Evolutionary conservation across 2,888 invertebrate species (phyloP).

Genomic region (Cybosia mesomella): DNA sequence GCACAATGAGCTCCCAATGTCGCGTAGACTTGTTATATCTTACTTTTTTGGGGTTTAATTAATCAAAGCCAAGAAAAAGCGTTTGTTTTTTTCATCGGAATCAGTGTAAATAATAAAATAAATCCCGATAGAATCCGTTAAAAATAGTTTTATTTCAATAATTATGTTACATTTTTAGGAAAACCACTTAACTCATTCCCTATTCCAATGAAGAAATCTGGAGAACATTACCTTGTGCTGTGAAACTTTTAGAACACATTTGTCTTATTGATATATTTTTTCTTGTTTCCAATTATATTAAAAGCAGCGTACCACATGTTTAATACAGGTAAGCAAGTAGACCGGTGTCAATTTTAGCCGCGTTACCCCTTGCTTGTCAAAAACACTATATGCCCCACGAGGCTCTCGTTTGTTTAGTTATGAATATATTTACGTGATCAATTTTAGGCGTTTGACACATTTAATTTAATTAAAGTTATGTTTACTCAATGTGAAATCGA

Average conservation of each 20-base stretch:
- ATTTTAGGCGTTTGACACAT: constrained; percentile 32
- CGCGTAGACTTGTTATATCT: too few species aligned
- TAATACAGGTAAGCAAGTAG: constrained; percentile 15
- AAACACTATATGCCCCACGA: constrained; percentile 43
- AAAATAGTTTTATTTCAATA: too few species aligned
- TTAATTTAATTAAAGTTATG: constrained; percentile 8
- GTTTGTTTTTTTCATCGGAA: too few species aligned
- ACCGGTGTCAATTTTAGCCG: constrained; percentile 40
- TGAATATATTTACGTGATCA: constrained; percentile 51
- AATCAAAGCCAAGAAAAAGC: too few species aligned
- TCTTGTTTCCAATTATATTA: constrained; percentile 10
- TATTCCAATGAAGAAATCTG: too few species aligned
- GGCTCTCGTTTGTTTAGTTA: constrained; percentile 39
- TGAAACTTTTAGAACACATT: neutral
- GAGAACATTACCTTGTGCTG: too few species aligned
- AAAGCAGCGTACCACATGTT: constrained; percentile 10
- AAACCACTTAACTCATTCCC: too few species aligned
- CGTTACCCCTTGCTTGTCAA: constrained; percentile 43
- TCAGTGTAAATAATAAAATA: too few species aligned
- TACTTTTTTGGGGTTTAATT: too few species aligned
- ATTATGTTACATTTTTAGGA: too few species aligned
- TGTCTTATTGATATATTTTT: neutral
- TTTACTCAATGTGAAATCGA: neutral
- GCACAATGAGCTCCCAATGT: too few species aligned
- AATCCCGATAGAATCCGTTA: too few species aligned